Evolutionary conservation across 2,113 vertebrate genomes (phyloP).

Genomic region (Grammomys dolichurus): DNA sequence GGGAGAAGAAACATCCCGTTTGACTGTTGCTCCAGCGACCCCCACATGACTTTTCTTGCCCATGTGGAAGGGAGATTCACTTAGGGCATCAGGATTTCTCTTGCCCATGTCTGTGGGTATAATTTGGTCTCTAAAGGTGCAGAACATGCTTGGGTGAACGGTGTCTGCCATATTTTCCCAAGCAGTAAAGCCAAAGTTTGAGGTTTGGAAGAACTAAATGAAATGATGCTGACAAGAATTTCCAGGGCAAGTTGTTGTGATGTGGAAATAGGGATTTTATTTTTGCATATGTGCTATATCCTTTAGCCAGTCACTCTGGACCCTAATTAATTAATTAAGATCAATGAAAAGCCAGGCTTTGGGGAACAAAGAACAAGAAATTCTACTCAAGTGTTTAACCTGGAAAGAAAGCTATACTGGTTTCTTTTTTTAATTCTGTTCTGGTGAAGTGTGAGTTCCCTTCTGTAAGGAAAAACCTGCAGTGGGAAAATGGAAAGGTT

Average conservation of each 20-base stretch:
- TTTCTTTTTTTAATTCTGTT: neutral
- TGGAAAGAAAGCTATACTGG: neutral
- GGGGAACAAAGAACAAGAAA: conserved; percentile 37
- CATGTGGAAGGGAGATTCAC: neutral
- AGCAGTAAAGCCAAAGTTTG: conserved; percentile 67
- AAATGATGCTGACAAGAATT: conserved; percentile 66
- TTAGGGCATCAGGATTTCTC: neutral
- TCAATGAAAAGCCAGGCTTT: conserved; percentile 23
- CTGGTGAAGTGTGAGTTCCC: neutral
- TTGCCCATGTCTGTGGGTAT: neutral
- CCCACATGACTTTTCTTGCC: neutral
- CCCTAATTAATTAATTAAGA: neutral
- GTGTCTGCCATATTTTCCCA: conserved; percentile 63
- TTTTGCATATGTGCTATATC: neutral
- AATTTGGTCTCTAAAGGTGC: conserved; percentile 52
- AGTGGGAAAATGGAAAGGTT: neutral
- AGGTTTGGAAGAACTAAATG: conserved; percentile 71
- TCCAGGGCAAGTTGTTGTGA: conserved; percentile 37
- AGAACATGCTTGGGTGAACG: conserved; percentile 23
- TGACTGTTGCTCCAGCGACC: conserved; percentile 13
- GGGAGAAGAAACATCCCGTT: neutral
- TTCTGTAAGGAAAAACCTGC: neutral
- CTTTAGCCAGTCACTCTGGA: conserved; percentile 34
- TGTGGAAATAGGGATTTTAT: conserved; percentile 58
- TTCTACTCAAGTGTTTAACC: neutral